phyloP scores from a whole-genome alignment of 2,797 vertebrate species.

The Macrochelys suwanniensis region DNA sequence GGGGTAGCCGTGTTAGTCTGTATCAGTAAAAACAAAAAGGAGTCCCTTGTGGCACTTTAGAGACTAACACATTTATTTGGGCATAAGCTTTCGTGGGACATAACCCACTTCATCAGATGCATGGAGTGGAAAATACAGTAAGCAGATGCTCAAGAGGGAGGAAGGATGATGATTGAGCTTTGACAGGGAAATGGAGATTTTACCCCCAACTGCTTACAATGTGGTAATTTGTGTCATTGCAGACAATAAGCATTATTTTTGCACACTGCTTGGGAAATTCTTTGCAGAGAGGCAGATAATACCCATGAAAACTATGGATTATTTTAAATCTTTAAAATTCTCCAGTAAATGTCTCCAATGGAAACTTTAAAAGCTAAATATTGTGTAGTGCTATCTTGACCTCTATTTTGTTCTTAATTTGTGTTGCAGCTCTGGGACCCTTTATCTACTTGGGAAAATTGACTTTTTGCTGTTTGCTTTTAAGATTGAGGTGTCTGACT shows the following conservation, averaged over 20 bases:
- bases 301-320: no score
- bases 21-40: no score
- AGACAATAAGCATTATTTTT: neutral
- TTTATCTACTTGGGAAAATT: neutral
- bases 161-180: neutral
- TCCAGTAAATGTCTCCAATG: neutral
- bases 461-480: neutral
- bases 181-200: neutral
- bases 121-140: no score
- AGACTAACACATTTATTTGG: no score
- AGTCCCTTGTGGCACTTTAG: no score
- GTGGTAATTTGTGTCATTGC: no score
- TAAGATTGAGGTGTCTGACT: neutral
- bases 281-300: neutral
- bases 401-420: neutral
- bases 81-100: no score
- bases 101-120: no score
- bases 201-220: neutral
- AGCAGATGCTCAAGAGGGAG: neutral
- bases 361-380: neutral
- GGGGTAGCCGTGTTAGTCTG: no score
- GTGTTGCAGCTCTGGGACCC: neutral
- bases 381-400: neutral
- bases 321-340: neutral
- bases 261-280: neutral